Conservation (phyloP, 2,797 vertebrate genomes). For the Florisuga fusca region DNA sequence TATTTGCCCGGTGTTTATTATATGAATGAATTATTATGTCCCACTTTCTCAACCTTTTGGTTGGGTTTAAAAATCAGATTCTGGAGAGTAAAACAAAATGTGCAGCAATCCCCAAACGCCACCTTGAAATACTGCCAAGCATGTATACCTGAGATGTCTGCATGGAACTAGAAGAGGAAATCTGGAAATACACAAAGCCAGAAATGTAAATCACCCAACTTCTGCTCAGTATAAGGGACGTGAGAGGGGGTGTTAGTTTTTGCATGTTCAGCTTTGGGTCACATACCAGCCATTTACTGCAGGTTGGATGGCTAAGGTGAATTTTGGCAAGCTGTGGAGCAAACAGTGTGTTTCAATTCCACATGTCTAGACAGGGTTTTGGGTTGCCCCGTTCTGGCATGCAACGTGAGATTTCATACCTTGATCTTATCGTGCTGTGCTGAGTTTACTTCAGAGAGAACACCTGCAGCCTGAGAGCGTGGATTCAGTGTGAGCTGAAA, state of each 20-base stretch:
- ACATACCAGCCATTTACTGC: background rate
- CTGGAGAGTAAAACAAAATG: background rate
- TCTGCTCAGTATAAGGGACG: background rate
- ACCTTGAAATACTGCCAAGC: background rate
- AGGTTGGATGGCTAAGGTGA: background rate
- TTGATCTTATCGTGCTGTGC: slow-evolving; percentile 20
- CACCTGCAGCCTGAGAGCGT: slow-evolving; percentile 2
- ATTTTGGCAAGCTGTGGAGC: background rate
- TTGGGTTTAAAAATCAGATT: slow-evolving; percentile 5
- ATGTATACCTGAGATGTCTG: background rate
- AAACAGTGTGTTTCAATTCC: slow-evolving; percentile 34
- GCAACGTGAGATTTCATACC: slow-evolving; percentile 43
- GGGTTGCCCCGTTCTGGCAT: slow-evolving; percentile 34
- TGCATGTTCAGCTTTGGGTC: background rate
- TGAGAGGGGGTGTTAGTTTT: background rate
- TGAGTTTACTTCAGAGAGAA: slow-evolving; percentile 28
- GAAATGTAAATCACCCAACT: background rate
- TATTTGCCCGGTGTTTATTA: background rate
- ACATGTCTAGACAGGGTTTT: slow-evolving; percentile 62
- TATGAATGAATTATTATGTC: background rate
- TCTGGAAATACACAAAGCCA: background rate
- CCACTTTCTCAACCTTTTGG: background rate
- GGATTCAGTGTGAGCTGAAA: background rate
- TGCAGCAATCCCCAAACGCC: background rate
- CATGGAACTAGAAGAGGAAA: background rate